Base-by-base conservation (phyloP, 2,113 vertebrate species). In the Cardinalis cardinalis region DNA sequence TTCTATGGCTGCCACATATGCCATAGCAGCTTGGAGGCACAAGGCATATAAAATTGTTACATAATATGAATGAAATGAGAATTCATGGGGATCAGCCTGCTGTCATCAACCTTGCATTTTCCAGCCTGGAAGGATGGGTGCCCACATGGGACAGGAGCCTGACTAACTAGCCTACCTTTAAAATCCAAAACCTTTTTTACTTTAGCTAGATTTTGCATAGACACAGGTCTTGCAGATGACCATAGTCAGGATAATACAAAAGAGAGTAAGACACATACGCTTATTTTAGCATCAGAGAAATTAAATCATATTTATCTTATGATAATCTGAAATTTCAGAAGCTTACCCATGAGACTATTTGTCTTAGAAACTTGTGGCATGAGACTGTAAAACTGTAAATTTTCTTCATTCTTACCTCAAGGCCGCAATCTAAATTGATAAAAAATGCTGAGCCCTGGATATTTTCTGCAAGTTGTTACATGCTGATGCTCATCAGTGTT, bases 21-120 rank as follows among this genome's bases (percentile, higher is more conserved):
- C 16, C 0, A 0, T 7, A 43, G 46, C 21, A 70, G 25, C 60
- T 60, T 1, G 2, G 24, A 72, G 38, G 31, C 18, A 36, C 9
- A 29, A 64, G 18, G 13, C 23, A 8, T 38, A 59, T 28, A 18
- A 53, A 78, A 31, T 8, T 43, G 7, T 68, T 71, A 10, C 71
- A 21, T 16, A 14, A 53, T 23, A 69, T 29, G 52, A 61, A 65
- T 18, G 0, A 68, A 68, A 66, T 23, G 4, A 61, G 76, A 69
- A 83, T 23, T 52, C 9, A 38, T 41, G 25, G 40, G 25, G 31
- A 70, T 53, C 34, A 49, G 32, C 25, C 38, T 74, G 11, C 21
- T 77, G 40, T n/a, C 29, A 23, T 46, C 29, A 60, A 14, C 7
- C 5, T 52, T 32, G 48, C 41, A 16, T 40, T 32, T 66, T 83